These are phyloP conservation scores for Thunnus albacares DNA, from an alignment of 2,797 vertebrate species.

Conservation along the genomic window DNA sequence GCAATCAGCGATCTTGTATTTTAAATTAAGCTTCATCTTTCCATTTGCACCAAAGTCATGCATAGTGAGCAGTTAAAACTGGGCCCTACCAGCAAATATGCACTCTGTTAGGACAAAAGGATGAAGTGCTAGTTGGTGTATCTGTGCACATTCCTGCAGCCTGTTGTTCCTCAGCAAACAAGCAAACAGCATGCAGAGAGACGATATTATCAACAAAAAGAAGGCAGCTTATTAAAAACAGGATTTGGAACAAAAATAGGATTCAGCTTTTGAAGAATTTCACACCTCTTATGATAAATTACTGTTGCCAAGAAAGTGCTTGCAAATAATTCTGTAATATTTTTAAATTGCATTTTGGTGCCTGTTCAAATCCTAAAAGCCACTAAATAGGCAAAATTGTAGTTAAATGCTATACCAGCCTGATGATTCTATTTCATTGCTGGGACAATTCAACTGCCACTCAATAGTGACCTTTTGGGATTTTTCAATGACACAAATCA, in stretches of 20 bases:
- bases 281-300: not conserved
- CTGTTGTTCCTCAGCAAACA: constrained; percentile 7
- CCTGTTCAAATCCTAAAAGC: not conserved
- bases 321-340: not conserved
- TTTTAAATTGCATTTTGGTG: not conserved
- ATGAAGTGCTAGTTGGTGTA: too few species aligned
- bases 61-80: not conserved
- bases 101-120: not conserved
- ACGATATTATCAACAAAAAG: not conserved
- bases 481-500: not conserved
- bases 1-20: constrained; percentile 16
- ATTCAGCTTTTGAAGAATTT: not conserved
- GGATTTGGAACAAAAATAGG: not conserved
- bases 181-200: constrained; percentile 4
- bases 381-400: constrained; percentile 6
- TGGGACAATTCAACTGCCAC: not conserved
- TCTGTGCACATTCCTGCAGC: not conserved
- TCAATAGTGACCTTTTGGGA: constrained; percentile 10
- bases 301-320: not conserved
- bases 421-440: not conserved
- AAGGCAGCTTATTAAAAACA: not conserved
- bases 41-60: not conserved
- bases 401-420: not conserved
- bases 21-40: constrained; percentile 25
- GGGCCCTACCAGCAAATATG: not conserved